phyloP scores from a whole-genome alignment of 1,140 invertebrate genomes.

The Pogonus chalceus region DNA sequence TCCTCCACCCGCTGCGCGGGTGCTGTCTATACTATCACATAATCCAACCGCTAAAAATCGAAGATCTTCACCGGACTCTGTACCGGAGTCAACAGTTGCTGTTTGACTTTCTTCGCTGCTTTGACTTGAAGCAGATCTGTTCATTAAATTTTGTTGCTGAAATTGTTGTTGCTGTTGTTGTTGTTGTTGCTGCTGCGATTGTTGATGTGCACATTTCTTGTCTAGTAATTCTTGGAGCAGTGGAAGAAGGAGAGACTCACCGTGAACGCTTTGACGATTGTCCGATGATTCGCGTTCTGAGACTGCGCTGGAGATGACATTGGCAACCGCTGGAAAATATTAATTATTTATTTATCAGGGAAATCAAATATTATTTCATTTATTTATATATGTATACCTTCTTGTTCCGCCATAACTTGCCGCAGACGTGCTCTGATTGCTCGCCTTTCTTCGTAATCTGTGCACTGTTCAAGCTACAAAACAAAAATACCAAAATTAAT shows the following conservation, averaged over 20 bases:
- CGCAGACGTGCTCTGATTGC: slow-evolving; percentile 66
- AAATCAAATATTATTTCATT: neutral
- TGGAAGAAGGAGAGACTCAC: slow-evolving; percentile 49
- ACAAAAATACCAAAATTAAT: slow-evolving; percentile 10
- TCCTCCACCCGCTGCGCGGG: neutral
- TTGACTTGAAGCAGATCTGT: slow-evolving; percentile 24
- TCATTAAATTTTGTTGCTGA: slow-evolving; percentile 21
- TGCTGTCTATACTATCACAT: slow-evolving; percentile 23
- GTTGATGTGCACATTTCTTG: slow-evolving; percentile 18
- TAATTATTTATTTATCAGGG: no score
- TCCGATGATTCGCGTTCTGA: slow-evolving; percentile 31
- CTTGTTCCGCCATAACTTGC: slow-evolving; percentile 65
- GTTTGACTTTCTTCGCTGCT: slow-evolving; percentile 15
- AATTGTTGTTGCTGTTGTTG: slow-evolving; percentile 13
- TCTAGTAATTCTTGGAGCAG: slow-evolving; percentile 47
- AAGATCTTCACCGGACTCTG: slow-evolving; percentile 56
- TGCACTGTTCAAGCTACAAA: slow-evolving; percentile 69
- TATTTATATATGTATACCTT: slow-evolving; percentile 42
- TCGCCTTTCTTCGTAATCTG: slow-evolving; percentile 76
- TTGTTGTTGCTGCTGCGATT: slow-evolving; percentile 9
- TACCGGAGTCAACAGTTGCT: slow-evolving; percentile 45
- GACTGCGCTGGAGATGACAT: slow-evolving; percentile 44
- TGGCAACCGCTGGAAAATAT: slow-evolving; percentile 43
- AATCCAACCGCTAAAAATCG: slow-evolving; percentile 33
- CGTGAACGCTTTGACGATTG: slow-evolving; percentile 32